Base-by-base conservation (phyloP, 2,888 invertebrate species). In the Apamea anceps region DNA sequence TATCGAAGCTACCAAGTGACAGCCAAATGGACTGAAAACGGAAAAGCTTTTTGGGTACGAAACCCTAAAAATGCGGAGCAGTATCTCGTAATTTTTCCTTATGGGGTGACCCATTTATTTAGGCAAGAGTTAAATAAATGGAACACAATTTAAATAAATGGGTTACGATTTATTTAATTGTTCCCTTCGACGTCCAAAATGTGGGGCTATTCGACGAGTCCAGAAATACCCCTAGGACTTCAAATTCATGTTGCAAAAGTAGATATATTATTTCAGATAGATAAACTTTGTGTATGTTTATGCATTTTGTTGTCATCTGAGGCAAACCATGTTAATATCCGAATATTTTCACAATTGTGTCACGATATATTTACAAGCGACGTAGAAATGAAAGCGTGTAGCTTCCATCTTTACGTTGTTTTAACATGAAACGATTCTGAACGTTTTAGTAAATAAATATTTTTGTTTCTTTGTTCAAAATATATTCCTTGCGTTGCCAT, bases 121-220 rank as follows among this genome's bases (percentile, higher is more conserved):
- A 75, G 60, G 74, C 66, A 85, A 85, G 81, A 87, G 76, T 85
- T 87, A 80, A 77, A 85, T 77, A 80, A 85, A 85, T 80, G 72
- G 57, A 67, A 68, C 72, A 75, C 62, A 65, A 80, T 85, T 87
- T 72, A 72, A 76, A 87, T 77, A 85, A 80, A 87, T 72, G 71
- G 73, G 42, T 72, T 62, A 51, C 68, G 62, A 77, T 87, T 85
- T 72, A 85, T 85, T 72, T 85, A 76, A 85, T 85, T 85, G 15
- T 74, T 72, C 84, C 77, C 86, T 75, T 76, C 42, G 86, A 86
- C 57, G 32, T 60, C 37, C 66, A 10, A 48, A 65, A 71, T 57
- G 2, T 62, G 2, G 63, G 57, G 15, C 1, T 60, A 18, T 45
- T 48, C 21, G 45, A 57, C 15, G 42, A 68, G 80, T 37, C 13